Conservation (phyloP, 1,140 invertebrate species). For the Drosophila ironensis region DNA sequence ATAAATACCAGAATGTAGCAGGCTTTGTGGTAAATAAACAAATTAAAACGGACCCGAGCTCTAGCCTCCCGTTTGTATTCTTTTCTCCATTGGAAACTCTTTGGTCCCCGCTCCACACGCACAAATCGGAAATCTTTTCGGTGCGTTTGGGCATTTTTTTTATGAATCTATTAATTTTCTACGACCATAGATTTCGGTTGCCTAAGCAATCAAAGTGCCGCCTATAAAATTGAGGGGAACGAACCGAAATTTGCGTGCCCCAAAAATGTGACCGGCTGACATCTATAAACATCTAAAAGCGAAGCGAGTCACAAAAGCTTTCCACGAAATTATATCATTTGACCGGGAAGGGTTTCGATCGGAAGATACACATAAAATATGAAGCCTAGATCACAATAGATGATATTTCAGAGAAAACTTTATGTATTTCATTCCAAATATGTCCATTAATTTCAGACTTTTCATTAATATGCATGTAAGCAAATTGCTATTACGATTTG, state of each 20-base stretch:
- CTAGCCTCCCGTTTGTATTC: neutral
- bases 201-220: conserved; percentile 68
- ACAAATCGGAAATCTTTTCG: conserved; percentile 60
- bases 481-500: neutral
- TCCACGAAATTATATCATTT: conserved; percentile 7
- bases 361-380: neutral
- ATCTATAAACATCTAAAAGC: neutral
- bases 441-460: neutral
- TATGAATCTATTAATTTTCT: conserved; percentile 77
- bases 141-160: conserved; percentile 51
- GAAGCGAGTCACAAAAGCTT: conserved; percentile 22
- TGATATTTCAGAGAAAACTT: neutral
- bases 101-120: conserved; percentile 18
- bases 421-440: neutral
- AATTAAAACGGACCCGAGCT: conserved; percentile 56
- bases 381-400: no score
- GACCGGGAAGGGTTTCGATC: neutral
- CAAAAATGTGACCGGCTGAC: conserved; percentile 24
- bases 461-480: neutral
- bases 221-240: conserved; percentile 17
- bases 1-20: conserved; percentile 1
- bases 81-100: neutral
- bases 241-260: conserved; percentile 24
- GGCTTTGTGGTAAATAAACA: conserved; percentile 75
- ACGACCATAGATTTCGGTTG: conserved; percentile 66